Percentiles rank a stretch among this genome's conserved stretches.
phyloP scores from a whole-genome alignment of 2,113 vertebrate species.

The Lophius piscatorius region DNA sequence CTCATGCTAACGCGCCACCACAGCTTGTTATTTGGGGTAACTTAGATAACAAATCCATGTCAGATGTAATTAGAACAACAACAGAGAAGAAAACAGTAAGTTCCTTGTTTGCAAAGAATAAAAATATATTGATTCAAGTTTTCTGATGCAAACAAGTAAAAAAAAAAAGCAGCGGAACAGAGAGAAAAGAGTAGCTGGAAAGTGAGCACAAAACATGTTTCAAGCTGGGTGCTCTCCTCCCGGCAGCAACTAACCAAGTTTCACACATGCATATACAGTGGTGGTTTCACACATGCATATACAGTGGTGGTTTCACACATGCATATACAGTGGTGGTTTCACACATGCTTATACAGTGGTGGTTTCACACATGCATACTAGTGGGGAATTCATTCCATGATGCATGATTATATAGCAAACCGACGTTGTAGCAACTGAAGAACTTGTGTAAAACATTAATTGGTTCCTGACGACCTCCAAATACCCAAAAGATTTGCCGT shows the following conservation, averaged over 20 bases:
- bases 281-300: constrained; percentile 25
- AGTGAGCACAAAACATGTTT: constrained; percentile 23
- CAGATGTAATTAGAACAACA: constrained; percentile 21
- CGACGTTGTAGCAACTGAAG: no score
- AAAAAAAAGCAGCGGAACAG: no score
- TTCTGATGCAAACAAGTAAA: no score
- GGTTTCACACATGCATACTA: no score
- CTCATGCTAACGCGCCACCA: constrained; percentile 36
- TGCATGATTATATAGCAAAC: background rate
- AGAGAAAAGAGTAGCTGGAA: no score
- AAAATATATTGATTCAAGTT: no score
- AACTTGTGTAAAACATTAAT: background rate
- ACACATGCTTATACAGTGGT: no score
- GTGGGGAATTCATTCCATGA: no score
- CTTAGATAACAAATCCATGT: constrained; percentile 21
- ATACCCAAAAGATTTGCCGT: no score
- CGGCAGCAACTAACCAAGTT: constrained; percentile 20
- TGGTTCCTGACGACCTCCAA: no score
- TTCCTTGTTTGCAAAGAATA: constrained; percentile 32
- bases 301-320: constrained; percentile 4
- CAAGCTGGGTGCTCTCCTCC: constrained; percentile 23
- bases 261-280: constrained; percentile 1
- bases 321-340: no score
- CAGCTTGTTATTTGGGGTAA: constrained; percentile 14
- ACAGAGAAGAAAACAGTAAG: background rate